These are phyloP conservation scores for Brachynemurus nebulosus DNA, from an alignment of 2,888 invertebrate species.

Conservation along the genomic window DNA sequence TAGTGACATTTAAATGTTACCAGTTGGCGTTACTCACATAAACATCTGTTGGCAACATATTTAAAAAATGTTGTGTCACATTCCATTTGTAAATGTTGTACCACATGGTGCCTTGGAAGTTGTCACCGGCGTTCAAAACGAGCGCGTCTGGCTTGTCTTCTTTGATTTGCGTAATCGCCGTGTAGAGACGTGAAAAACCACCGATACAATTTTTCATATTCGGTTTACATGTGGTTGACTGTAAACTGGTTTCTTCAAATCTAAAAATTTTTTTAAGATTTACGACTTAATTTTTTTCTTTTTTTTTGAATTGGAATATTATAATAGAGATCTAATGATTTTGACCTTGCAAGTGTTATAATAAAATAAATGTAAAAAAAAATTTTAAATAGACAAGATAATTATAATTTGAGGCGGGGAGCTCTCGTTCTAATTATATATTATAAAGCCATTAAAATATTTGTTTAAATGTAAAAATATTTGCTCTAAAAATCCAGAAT, in stretches of 20 bases:
- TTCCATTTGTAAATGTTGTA: slow-evolving; percentile 62
- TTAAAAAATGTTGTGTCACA: slow-evolving; percentile 60
- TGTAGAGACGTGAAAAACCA: slow-evolving; percentile 51
- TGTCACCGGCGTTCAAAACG: slow-evolving; percentile 70
- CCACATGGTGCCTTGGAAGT: slow-evolving; percentile 78
- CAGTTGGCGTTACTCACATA: slow-evolving; percentile 54
- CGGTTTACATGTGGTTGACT: slow-evolving; percentile 39
- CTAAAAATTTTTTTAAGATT: slow-evolving; percentile 28
- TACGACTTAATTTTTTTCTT: too few species aligned
- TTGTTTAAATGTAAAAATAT: too few species aligned
- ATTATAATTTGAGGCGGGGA: too few species aligned
- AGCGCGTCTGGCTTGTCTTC: slow-evolving; percentile 36
- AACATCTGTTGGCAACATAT: slow-evolving; percentile 59
- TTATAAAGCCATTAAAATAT: too few species aligned
- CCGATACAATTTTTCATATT: slow-evolving; percentile 45
- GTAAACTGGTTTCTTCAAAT: slow-evolving; percentile 37
- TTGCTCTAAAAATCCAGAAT: too few species aligned
- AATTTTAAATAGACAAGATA: too few species aligned
- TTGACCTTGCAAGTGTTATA: too few species aligned
- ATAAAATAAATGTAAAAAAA: too few species aligned
- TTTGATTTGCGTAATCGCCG: slow-evolving; percentile 36
- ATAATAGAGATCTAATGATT: too few species aligned
- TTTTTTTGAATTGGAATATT: too few species aligned
- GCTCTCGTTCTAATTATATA: too few species aligned
- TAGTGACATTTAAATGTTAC: too few species aligned